phyloP scores from a whole-genome alignment of 2,797 vertebrate species.

The Sebastes minor region DNA sequence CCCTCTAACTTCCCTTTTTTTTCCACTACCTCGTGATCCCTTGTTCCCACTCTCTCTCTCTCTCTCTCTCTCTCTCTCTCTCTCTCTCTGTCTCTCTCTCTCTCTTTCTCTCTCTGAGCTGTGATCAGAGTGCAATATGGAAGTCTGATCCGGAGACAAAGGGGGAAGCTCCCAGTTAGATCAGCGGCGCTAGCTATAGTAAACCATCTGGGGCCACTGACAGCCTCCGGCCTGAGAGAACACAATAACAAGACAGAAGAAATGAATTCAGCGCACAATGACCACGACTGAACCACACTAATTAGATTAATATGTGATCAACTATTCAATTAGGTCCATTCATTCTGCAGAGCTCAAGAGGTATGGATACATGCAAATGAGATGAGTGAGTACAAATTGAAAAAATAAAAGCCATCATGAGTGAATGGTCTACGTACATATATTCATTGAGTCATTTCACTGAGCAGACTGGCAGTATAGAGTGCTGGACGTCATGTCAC shows the following conservation, averaged over 20 bases:
- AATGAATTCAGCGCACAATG: constrained; percentile 71
- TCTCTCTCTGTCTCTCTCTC: constrained; percentile 5
- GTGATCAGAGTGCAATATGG: constrained; percentile 58
- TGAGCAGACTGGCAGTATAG: not conserved
- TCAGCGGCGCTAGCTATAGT: constrained; percentile 35
- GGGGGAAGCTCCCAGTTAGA: constrained; percentile 52
- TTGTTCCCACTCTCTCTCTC: constrained; percentile 21
- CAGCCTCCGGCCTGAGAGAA: constrained; percentile 63
- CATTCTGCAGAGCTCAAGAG: constrained; percentile 56
- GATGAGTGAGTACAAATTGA: constrained; percentile 58
- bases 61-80: not conserved
- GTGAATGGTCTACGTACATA: not conserved
- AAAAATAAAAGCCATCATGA: not conserved
- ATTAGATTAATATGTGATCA: constrained; percentile 78
- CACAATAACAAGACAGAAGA: constrained; percentile 64
- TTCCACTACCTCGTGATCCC: constrained; percentile 25
- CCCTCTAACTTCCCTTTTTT: not conserved
- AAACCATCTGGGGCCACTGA: constrained; percentile 68
- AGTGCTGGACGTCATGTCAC: not conserved
- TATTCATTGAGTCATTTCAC: not conserved
- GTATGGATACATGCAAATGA: constrained; percentile 73
- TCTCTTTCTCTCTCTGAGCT: constrained; percentile 13
- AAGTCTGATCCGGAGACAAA: constrained; percentile 64
- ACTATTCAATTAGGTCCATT: constrained; percentile 76
- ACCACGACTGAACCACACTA: constrained; percentile 67